Percentiles rank a stretch among this genome's conserved stretches.
These are phyloP conservation scores for Polyploca ridens DNA, from an alignment of 2,888 invertebrate genomes.

Conservation along the genomic window DNA sequence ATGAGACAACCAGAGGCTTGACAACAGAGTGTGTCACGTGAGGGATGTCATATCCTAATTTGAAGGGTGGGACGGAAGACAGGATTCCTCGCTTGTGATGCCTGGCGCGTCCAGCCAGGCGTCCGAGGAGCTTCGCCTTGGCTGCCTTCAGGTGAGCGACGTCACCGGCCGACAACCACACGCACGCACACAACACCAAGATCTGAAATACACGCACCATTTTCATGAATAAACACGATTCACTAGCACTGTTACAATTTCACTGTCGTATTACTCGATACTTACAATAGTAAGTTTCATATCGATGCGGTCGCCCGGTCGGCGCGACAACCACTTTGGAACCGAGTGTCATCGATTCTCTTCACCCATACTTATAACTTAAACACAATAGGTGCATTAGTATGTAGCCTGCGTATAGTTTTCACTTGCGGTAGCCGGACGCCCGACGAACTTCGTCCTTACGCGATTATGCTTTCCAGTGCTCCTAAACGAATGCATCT, in stretches of 20 bases:
- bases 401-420: constrained; percentile 70
- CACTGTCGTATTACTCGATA: constrained; percentile 44
- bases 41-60: constrained; percentile 78
- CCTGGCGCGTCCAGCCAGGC: constrained; percentile 52
- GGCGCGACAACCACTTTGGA: constrained; percentile 58
- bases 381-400: constrained; percentile 58
- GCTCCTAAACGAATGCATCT: constrained; percentile 59
- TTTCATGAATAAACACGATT: constrained; percentile 30
- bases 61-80: constrained; percentile 73
- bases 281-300: constrained; percentile 73
- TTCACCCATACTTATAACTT: constrained; percentile 80
- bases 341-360: constrained; percentile 56
- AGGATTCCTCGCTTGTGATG: constrained; percentile 75
- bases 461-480: constrained; percentile 70
- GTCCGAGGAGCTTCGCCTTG: constrained; percentile 62
- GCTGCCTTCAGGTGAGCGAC: constrained; percentile 60
- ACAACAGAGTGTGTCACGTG: constrained; percentile 76
- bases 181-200: constrained; percentile 63
- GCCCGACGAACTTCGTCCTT: constrained; percentile 61
- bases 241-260: constrained; percentile 41
- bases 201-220: constrained; percentile 74
- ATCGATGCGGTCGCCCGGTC: constrained; percentile 62
- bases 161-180: constrained; percentile 57
- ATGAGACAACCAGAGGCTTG: constrained; percentile 76
- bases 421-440: constrained; percentile 76